Percentiles rank a stretch among this genome's conserved stretches.
phyloP scores from a whole-genome alignment of 1,140 invertebrate species.

The Meloidogyne chitwoodi region DNA sequence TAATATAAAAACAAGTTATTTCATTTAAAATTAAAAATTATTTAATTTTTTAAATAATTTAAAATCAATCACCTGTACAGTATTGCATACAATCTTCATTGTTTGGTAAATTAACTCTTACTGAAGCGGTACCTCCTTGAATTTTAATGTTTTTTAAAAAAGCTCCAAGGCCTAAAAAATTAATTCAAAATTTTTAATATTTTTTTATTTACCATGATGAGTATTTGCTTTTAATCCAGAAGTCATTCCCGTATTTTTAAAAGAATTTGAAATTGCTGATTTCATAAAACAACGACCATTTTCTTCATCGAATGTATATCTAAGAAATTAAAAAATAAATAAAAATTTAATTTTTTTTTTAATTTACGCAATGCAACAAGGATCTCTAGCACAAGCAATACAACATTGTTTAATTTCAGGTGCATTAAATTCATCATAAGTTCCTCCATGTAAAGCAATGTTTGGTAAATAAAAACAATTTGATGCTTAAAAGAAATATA shows the following conservation, averaged over 20 bases:
- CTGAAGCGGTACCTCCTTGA: conserved; percentile 33
- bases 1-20: neutral
- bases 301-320: conserved; percentile 41
- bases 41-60: too few species aligned
- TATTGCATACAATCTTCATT: conserved; percentile 44
- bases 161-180: conserved; percentile 28
- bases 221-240: conserved; percentile 41
- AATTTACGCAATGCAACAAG: conserved; percentile 38
- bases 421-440: conserved; percentile 42
- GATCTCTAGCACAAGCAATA: conserved; percentile 41
- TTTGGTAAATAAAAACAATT: conserved; percentile 48
- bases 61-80: conserved; percentile 33
- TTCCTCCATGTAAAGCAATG: conserved; percentile 44
- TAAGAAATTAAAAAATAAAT: conserved; percentile 8
- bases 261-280: conserved; percentile 41
- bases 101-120: conserved; percentile 37
- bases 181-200: neutral
- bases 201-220: conserved; percentile 27
- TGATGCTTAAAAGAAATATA: conserved; percentile 26
- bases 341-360: too few species aligned
- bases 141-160: conserved; percentile 42
- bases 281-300: conserved; percentile 38
- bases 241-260: conserved; percentile 38
- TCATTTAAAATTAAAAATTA: too few species aligned
- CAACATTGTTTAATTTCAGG: conserved; percentile 37